phyloP scores from a whole-genome alignment of 2,113 vertebrate species.

The Rissa tridactyla region DNA sequence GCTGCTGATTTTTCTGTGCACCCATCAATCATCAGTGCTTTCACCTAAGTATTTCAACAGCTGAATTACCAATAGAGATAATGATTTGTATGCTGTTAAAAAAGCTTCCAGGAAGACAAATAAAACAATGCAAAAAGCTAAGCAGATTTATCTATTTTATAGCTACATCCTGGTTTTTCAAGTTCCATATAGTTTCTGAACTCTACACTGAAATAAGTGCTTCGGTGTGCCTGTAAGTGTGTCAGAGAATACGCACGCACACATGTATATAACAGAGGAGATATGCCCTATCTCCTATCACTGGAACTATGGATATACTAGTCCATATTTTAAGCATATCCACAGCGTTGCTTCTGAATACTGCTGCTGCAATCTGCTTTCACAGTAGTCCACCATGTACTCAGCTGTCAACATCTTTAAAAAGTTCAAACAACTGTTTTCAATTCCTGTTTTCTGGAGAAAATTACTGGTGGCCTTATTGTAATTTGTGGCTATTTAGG shows the following conservation, averaged over 20 bases:
- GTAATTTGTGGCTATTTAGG: background rate
- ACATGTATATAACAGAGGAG: background rate
- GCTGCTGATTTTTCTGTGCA: background rate
- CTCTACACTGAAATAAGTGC: background rate
- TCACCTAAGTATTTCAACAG: background rate
- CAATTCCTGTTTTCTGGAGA: background rate
- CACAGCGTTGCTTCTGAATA: background rate
- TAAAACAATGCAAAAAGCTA: background rate
- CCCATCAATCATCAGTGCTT: background rate
- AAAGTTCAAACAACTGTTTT: background rate
- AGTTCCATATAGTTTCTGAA: background rate
- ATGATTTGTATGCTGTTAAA: background rate
- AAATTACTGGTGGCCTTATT: background rate
- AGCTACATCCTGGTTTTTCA: background rate
- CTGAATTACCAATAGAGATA: background rate
- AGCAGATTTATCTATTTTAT: background rate
- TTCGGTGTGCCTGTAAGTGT: background rate
- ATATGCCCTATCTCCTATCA: background rate
- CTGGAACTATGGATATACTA: background rate
- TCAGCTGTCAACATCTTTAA: background rate
- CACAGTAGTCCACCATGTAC: background rate
- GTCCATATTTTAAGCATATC: background rate
- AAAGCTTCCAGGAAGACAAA: conserved; percentile 11
- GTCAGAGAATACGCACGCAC: background rate
- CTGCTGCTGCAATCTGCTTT: background rate